Percentiles rank a stretch among this genome's conserved stretches.
Conservation (phyloP, 2,113 vertebrate species). For the Tamias sibiricus region DNA sequence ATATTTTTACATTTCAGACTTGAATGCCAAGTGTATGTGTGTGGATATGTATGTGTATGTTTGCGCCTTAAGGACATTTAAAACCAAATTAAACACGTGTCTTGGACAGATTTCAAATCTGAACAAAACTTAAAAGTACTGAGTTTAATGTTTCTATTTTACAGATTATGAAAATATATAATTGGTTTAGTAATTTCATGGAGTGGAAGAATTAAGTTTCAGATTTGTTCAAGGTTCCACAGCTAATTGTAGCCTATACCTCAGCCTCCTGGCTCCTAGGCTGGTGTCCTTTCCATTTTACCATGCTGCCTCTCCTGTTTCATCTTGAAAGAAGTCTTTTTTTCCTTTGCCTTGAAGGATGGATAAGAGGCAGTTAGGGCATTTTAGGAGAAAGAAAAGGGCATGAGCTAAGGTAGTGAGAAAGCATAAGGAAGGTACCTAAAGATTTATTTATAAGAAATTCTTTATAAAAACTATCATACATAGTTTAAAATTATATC, state of each 20-base stretch:
- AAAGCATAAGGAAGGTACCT: conserved; percentile 25
- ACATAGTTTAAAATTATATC: conserved; percentile 15
- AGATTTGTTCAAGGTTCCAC: conserved; percentile 29
- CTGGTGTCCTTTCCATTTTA: conserved; percentile 58
- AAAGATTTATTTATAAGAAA: conserved; percentile 19
- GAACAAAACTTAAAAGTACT: conserved; percentile 59
- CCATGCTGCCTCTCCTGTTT: conserved; percentile 65
- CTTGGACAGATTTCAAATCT: conserved; percentile 40
- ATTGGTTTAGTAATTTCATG: conserved; percentile 11
- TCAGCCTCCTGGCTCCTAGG: conserved; percentile 65
- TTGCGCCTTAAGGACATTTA: conserved; percentile 8
- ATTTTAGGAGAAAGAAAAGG: conserved; percentile 58
- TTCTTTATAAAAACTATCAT: conserved; percentile 34
- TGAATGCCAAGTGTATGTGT: not conserved
- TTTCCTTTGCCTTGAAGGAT: conserved; percentile 61
- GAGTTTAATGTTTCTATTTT: conserved; percentile 61
- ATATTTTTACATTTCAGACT: conserved; percentile 52
- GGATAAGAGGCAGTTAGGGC: conserved; percentile 56
- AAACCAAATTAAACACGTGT: conserved; percentile 35
- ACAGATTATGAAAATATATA: conserved; percentile 49
- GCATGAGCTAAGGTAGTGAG: conserved; percentile 52
- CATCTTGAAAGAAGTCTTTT: conserved; percentile 64
- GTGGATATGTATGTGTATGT: not conserved
- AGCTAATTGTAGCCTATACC: conserved; percentile 60
- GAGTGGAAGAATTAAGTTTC: conserved; percentile 36